These are phyloP conservation scores for Bradypodion pumilum DNA, from an alignment of 2,797 vertebrate genomes.

Conservation along the genomic window DNA sequence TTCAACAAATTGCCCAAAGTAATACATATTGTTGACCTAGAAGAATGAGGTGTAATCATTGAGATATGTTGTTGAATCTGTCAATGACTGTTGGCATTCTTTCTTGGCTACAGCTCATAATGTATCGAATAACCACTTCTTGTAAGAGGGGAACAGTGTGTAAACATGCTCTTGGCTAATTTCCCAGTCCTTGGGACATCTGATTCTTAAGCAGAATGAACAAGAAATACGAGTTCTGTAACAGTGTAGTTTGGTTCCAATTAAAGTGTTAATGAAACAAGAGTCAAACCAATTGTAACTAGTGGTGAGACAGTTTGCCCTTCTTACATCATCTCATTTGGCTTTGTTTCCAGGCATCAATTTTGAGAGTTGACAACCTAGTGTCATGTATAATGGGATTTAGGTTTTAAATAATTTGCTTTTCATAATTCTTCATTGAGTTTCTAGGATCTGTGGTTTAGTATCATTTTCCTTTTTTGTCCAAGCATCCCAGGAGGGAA, in stretches of 20 bases:
- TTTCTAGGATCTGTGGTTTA: slow-evolving; percentile 48
- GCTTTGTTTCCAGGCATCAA: slow-evolving; percentile 44
- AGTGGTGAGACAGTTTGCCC: slow-evolving; percentile 42
- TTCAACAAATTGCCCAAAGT: slow-evolving; percentile 31
- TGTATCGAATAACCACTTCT: slow-evolving; percentile 74
- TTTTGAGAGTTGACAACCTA: slow-evolving; percentile 36
- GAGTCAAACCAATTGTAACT: slow-evolving; percentile 62
- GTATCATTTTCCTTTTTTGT: slow-evolving; percentile 49
- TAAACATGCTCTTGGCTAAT: slow-evolving; percentile 74
- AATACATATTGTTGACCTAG: slow-evolving; percentile 25
- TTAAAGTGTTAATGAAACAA: slow-evolving; percentile 71
- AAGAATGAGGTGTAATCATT: slow-evolving; percentile 40
- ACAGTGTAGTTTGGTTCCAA: slow-evolving; percentile 67
- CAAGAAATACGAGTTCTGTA: slow-evolving; percentile 63
- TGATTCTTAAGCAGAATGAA: slow-evolving; percentile 59
- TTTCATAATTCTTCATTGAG: slow-evolving; percentile 24
- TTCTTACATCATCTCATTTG: slow-evolving; percentile 52
- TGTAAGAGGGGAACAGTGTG: slow-evolving; percentile 59
- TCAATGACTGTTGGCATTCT: slow-evolving; percentile 37
- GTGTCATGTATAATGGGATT: neutral
- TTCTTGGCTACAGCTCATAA: slow-evolving; percentile 49
- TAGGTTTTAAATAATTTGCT: slow-evolving; percentile 27
- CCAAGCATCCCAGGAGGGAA: slow-evolving; percentile 48
- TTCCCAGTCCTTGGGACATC: slow-evolving; percentile 65
- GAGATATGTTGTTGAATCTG: slow-evolving; percentile 50